A percentile compares a stretch with the other conserved stretches of the same genome.
Conservation (phyloP, 2,113 vertebrate species). For the Apus apus region DNA sequence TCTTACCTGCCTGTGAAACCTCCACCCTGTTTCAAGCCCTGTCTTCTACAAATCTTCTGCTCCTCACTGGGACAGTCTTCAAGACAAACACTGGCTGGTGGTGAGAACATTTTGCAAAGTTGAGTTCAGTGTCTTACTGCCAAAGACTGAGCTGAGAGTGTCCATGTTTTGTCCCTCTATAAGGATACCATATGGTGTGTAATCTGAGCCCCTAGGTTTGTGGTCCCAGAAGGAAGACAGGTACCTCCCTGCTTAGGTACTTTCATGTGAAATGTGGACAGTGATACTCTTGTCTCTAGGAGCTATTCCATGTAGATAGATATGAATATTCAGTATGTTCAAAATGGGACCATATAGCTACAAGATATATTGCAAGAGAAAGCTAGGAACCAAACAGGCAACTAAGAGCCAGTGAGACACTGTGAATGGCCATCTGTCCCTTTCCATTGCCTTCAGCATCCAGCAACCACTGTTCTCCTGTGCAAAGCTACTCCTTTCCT, state of each 20-base stretch:
- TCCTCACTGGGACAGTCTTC: neutral
- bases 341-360: neutral
- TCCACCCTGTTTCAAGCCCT: neutral
- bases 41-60: neutral
- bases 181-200: neutral
- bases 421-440: neutral
- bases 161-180: accelerated
- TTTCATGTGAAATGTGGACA: neutral
- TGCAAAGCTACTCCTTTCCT: neutral
- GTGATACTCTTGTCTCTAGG: neutral
- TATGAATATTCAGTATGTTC: neutral
- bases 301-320: neutral
- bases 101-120: neutral
- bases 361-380: neutral
- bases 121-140: neutral
- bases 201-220: neutral
- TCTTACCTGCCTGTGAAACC: neutral
- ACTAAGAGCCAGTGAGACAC: neutral
- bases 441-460: neutral
- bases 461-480: neutral
- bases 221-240: neutral
- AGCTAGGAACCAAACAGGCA: neutral
- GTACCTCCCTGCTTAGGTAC: neutral
- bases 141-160: neutral
- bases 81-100: neutral